A percentile compares a stretch with the other conserved stretches of the same genome.
phyloP scores from a whole-genome alignment of 2,888 invertebrate species.

The Eudasyphora cyanicolor region DNA sequence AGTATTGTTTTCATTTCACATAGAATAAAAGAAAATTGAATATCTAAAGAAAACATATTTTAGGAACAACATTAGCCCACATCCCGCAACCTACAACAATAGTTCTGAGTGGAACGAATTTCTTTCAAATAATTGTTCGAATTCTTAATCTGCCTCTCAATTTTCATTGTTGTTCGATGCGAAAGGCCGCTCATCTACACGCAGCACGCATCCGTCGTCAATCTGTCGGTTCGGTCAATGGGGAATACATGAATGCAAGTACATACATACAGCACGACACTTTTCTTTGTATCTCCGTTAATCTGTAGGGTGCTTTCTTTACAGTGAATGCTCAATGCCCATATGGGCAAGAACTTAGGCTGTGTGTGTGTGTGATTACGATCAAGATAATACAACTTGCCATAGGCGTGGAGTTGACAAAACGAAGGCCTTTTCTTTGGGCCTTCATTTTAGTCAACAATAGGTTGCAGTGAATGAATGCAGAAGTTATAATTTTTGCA shows the following conservation, averaged over 20 bases:
- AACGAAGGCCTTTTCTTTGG: too few relatives aligned
- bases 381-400: too few relatives aligned
- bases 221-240: too few relatives aligned
- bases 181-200: background rate
- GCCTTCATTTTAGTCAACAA: too few relatives aligned
- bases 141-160: background rate
- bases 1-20: background rate
- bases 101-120: background rate
- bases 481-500: too few relatives aligned
- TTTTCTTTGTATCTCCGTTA: background rate
- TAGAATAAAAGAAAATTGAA: background rate
- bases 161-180: background rate
- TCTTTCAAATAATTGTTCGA: slow-evolving; percentile 16
- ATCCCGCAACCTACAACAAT: too few relatives aligned
- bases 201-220: background rate
- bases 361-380: too few relatives aligned
- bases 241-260: slow-evolving; percentile 11
- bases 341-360: background rate
- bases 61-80: slow-evolving; percentile 12
- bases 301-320: background rate
- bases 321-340: too few relatives aligned
- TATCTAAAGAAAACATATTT: background rate
- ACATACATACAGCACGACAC: background rate
- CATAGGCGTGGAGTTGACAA: too few relatives aligned
- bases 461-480: background rate